Conservation (phyloP, 2,113 vertebrate species). For the Mus pahari region DNA sequence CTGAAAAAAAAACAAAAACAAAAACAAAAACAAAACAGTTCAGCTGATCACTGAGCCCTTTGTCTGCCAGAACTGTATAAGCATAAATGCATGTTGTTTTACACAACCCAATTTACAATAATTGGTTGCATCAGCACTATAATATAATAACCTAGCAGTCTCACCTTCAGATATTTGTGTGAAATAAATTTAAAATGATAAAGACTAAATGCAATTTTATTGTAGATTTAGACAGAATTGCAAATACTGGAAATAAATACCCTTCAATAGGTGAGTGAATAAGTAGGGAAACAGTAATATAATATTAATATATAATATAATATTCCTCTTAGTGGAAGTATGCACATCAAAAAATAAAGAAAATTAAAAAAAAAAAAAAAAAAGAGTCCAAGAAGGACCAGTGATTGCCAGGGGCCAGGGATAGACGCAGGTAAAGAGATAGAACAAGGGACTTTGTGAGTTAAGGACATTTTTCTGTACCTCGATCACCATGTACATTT, state of each 20-base stretch:
- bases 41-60: neutral
- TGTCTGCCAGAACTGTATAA: neutral
- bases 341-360: too few relatives aligned
- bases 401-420: neutral
- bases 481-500: neutral
- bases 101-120: neutral
- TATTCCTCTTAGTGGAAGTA: too few relatives aligned
- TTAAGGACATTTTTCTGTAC: neutral
- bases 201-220: neutral
- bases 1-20: too few relatives aligned
- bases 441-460: neutral
- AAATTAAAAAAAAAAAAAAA: neutral
- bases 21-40: too few relatives aligned
- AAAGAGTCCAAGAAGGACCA: neutral
- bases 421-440: rapidly evolving
- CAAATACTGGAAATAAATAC: constrained; percentile 18
- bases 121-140: neutral
- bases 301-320: too few relatives aligned
- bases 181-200: constrained; percentile 17
- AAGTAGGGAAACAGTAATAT: neutral
- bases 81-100: neutral
- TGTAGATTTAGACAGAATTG: neutral
- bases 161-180: neutral
- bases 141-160: neutral
- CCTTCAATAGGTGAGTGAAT: neutral